These are phyloP conservation scores for Meda fulgida DNA, from an alignment of 2,797 vertebrate species.

Conservation along the genomic window DNA sequence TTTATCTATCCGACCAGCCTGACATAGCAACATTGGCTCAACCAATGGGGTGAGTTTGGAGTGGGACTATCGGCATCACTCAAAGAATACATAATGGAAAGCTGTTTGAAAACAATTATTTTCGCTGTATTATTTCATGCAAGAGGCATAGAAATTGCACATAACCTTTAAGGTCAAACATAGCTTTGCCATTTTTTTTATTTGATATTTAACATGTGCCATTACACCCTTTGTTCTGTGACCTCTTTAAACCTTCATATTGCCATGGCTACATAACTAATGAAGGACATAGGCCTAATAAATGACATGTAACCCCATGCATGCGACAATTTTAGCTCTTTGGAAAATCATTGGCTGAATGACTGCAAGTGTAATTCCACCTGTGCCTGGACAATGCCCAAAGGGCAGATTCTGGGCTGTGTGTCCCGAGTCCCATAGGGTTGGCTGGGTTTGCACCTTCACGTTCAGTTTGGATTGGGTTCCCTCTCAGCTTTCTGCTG, in stretches of 20 bases:
- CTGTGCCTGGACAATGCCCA: conserved; percentile 72
- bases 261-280: conserved; percentile 34
- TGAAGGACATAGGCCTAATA: conserved; percentile 41
- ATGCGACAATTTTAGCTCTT: conserved; percentile 63
- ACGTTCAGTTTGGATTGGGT: conserved; percentile 72
- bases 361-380: conserved; percentile 79
- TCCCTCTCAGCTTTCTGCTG: conserved; percentile 80
- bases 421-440: conserved; percentile 43
- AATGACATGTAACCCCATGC: conserved; percentile 47
- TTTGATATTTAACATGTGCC: neutral
- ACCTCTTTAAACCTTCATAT: conserved; percentile 6
- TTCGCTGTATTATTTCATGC: neutral
- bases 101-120: neutral
- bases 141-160: neutral
- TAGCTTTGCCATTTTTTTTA: neutral
- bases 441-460: conserved; percentile 58
- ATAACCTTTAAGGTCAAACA: neutral
- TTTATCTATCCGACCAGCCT: neutral
- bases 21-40: neutral
- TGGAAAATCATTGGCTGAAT: conserved; percentile 64
- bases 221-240: neutral
- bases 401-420: conserved; percentile 63
- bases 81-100: neutral
- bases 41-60: neutral
- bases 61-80: neutral